These are phyloP conservation scores for Cheumatopsyche charites DNA, from an alignment of 1,140 invertebrate species.

Conservation along the genomic window DNA sequence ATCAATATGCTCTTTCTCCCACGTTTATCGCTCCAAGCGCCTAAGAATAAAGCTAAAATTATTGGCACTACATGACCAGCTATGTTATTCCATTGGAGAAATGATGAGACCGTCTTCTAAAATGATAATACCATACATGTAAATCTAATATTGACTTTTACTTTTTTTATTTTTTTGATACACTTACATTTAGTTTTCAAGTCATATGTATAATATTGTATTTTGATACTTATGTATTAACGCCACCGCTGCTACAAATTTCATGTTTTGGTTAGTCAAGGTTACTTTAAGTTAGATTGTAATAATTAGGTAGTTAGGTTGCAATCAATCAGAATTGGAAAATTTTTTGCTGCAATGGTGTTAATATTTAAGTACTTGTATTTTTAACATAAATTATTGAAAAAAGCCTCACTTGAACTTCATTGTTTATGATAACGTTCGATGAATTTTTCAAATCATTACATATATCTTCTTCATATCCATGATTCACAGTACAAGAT, in stretches of 20 bases:
- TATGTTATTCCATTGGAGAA: conserved; percentile 77
- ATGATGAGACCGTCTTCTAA: conserved; percentile 71
- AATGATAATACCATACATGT: conserved; percentile 39
- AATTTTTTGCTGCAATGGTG: too few species aligned
- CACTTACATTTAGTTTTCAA: too few species aligned
- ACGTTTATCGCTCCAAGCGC: conserved; percentile 75
- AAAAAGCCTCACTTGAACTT: conserved; percentile 65
- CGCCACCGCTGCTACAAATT: too few species aligned
- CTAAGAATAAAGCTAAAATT: conserved; percentile 75
- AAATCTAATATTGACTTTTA: too few species aligned
- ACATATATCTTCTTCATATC: conserved; percentile 69
- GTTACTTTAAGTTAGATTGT: too few species aligned
- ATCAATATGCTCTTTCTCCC: conserved; percentile 73
- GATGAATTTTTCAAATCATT: conserved; percentile 62
- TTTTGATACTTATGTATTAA: neutral
- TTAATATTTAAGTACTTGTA: too few species aligned
- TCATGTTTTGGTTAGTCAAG: too few species aligned
- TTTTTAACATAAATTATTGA: too few species aligned
- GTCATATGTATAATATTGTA: neutral
- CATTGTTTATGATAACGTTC: conserved; percentile 63
- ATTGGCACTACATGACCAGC: conserved; percentile 72
- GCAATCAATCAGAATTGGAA: too few species aligned
- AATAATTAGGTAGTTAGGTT: too few species aligned
- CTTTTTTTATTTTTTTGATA: too few species aligned
- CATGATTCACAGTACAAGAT: conserved; percentile 73